Evolutionary conservation across 2,888 invertebrate species (phyloP), one percentile per base, ranked within the genome.

Genomic region (Pollenia angustigena): DNA sequence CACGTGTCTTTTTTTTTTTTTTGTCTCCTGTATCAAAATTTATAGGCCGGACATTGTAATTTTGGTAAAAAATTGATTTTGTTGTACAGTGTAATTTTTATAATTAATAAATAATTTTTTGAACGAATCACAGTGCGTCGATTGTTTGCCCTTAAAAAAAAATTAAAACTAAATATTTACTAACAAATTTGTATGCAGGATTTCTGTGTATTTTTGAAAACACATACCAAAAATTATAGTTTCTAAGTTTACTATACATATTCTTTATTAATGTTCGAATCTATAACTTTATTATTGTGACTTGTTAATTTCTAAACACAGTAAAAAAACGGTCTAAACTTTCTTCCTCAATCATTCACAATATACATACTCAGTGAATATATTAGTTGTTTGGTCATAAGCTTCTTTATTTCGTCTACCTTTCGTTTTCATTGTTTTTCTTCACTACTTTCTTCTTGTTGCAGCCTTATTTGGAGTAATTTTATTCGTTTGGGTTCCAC

Each of bases 401-500:
- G 52, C 46, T 60, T 81, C 6, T 56, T 78, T 74, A 69, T 68
- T 76, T 71, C 14, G 23, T 80, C 54, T 72, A 71, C 81, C 71
- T 84, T 69, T 81, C 74, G 68, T 87, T 75, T 84, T 78, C 87
- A 76, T 69, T 69, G 50, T 87, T 88, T 84, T 89, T 86, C 88
- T 87, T 89, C 90, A 89, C 88, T 91, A 91, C 89, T 90, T 89
- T 90, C 90, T 90, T 90, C 84, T 85, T 68, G 79, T 93, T 93
- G 91, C 93, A 93, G 93, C 92, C 90, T 91, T 92, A 90, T 92
- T 93, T 91, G 93, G 93, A 93, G 91, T 93, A 90, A 90, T 93
- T 90, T 91, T 93, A 91, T 92, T 93, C 91, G 90, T 93, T 90
- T 93, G 93, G 93, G 93, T 93, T 91, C 93, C 93, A 90, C 92